phyloP scores from a whole-genome alignment of 2,888 invertebrate species.

The Diplazon laetatorius region DNA sequence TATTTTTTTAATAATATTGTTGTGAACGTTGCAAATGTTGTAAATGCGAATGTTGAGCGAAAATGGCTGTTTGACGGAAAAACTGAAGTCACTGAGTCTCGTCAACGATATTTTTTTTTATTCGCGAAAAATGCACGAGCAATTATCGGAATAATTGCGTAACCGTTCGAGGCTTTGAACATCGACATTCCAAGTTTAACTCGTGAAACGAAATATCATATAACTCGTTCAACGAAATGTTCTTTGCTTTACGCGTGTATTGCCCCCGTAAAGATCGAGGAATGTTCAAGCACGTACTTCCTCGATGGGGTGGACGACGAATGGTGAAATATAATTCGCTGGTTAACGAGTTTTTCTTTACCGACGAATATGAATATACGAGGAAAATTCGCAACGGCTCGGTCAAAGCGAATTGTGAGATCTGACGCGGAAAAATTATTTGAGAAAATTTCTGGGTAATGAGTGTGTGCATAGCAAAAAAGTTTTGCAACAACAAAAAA shows the following conservation, averaged over 20 bases:
- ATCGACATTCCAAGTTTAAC: conserved; percentile 35
- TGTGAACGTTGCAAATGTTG: conserved; percentile 24
- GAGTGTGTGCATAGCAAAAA: no score
- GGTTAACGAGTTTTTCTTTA: conserved; percentile 16
- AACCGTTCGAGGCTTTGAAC: conserved; percentile 58
- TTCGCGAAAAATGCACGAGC: conserved; percentile 34
- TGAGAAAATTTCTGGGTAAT: no score
- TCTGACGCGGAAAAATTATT: no score
- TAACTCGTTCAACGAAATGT: conserved; percentile 42
- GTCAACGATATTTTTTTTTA: no score
- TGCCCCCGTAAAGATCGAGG: conserved; percentile 40
- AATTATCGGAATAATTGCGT: conserved; percentile 65
- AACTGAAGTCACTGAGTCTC: no score
- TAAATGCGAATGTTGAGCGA: no score
- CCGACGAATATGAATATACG: background rate
- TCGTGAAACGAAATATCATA: conserved; percentile 50
- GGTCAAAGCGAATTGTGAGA: background rate
- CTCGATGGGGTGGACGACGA: conserved; percentile 48
- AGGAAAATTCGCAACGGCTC: background rate
- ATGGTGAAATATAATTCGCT: conserved; percentile 37
- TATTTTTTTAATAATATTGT: conserved; percentile 28
- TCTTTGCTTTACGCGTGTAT: conserved; percentile 46
- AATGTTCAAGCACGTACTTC: conserved; percentile 46
- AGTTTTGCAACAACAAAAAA: no score
- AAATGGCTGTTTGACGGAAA: no score